Percentiles rank a stretch among this genome's conserved stretches.
Conservation (phyloP, 2,888 invertebrate genomes). For the Cybosia mesomella region DNA sequence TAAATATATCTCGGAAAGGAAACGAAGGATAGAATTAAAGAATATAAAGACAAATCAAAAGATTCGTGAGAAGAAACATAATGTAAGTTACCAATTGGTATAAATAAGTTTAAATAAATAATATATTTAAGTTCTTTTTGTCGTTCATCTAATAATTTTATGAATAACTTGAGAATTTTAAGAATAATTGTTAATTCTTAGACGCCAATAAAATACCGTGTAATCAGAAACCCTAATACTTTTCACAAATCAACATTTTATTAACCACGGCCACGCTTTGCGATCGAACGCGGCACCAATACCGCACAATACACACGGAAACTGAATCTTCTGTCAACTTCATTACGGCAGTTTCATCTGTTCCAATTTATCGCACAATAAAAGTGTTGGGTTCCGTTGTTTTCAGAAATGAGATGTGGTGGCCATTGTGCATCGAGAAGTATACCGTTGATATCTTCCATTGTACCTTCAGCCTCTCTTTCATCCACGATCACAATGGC, state of each 20-base stretch:
- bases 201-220: too few relatives aligned
- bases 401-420: constrained; percentile 77
- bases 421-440: constrained; percentile 75
- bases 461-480: constrained; percentile 68
- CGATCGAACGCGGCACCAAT: constrained; percentile 26
- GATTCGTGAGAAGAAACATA: not conserved
- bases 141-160: not conserved
- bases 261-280: not conserved
- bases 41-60: not conserved
- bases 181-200: too few relatives aligned
- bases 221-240: not conserved
- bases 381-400: constrained; percentile 79
- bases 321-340: constrained; percentile 53
- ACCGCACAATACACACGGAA: constrained; percentile 43
- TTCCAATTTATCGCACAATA: constrained; percentile 81
- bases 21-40: not conserved
- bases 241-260: not conserved
- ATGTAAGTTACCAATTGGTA: too few relatives aligned
- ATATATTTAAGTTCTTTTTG: too few relatives aligned
- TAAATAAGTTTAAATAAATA: not conserved
- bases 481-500: constrained; percentile 73
- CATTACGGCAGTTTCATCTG: constrained; percentile 69
- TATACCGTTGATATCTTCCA: constrained; percentile 49
- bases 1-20: too few relatives aligned
- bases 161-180: too few relatives aligned